phyloP scores from a whole-genome alignment of 1,140 invertebrate species.

The Temnothorax curvispinosus region DNA sequence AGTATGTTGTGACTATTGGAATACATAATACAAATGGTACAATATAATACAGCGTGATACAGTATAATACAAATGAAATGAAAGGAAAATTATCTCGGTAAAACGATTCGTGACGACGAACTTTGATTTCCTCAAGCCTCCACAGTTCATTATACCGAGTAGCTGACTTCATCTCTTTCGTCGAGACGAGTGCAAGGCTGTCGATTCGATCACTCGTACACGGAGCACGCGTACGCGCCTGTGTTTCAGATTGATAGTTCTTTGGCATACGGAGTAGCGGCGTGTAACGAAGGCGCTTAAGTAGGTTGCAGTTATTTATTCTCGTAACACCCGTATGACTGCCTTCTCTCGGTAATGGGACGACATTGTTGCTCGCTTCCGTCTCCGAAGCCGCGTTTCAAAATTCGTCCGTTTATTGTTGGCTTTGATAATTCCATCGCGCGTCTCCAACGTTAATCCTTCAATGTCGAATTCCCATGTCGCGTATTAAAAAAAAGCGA shows the following conservation, averaged over 20 bases:
- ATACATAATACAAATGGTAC: too few species aligned
- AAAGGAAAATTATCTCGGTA: neutral
- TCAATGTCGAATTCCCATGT: slow-evolving; percentile 42
- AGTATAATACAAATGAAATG: too few species aligned
- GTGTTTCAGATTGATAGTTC: slow-evolving; percentile 44
- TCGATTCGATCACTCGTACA: slow-evolving; percentile 22
- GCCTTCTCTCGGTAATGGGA: slow-evolving; percentile 55
- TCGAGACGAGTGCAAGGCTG: slow-evolving; percentile 6
- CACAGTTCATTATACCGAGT: neutral
- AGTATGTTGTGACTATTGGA: too few species aligned
- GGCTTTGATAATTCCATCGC: slow-evolving; percentile 28
- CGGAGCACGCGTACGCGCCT: neutral
- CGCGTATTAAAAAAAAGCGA: neutral
- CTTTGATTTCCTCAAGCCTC: neutral
- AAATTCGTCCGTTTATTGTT: slow-evolving; percentile 36
- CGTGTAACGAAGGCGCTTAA: slow-evolving; percentile 61
- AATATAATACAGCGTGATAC: too few species aligned
- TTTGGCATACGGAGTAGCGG: slow-evolving; percentile 46
- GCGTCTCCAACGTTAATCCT: slow-evolving; percentile 34
- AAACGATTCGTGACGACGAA: neutral
- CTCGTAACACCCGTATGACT: slow-evolving; percentile 58
- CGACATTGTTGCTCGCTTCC: slow-evolving; percentile 56
- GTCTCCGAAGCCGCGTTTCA: slow-evolving; percentile 44
- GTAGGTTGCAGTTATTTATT: slow-evolving; percentile 73
- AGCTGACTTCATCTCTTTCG: slow-evolving; percentile 9